These are phyloP conservation scores for Crax fasciolata DNA, from an alignment of 2,797 vertebrate species.

Conservation along the genomic window DNA sequence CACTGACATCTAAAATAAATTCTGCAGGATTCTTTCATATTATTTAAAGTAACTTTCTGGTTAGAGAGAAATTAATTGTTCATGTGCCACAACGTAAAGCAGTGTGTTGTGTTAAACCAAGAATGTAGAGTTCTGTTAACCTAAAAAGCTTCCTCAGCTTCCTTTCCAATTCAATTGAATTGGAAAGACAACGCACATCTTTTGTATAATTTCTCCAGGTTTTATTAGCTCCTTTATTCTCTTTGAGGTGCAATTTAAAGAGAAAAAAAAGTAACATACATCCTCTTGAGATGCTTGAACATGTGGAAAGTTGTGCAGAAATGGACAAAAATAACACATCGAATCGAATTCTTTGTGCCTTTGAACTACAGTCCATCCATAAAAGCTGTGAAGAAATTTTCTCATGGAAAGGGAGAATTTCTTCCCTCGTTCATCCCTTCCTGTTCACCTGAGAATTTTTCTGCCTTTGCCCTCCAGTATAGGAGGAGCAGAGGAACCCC, in stretches of 20 bases:
- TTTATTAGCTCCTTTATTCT: neutral
- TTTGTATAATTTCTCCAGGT: neutral
- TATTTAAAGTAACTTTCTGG: neutral
- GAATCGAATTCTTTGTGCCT: neutral
- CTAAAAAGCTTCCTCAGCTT: neutral
- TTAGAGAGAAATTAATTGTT: neutral
- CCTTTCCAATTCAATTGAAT: neutral
- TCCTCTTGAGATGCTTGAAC: neutral
- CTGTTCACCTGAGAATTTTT: neutral
- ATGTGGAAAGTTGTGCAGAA: neutral
- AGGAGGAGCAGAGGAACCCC: neutral
- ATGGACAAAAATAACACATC: neutral
- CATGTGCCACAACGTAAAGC: neutral
- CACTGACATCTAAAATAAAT: neutral
- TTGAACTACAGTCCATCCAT: neutral
- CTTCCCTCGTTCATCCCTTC: neutral
- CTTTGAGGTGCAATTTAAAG: neutral
- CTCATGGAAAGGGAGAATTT: neutral
- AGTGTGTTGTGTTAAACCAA: neutral
- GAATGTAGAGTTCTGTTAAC: neutral
- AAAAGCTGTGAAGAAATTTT: neutral
- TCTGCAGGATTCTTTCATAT: neutral
- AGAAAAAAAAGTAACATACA: neutral
- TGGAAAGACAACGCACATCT: neutral
- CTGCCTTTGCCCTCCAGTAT: neutral